These are phyloP conservation scores for Nephrotoma guestfalica DNA, from an alignment of 2,888 invertebrate genomes.

Conservation along the genomic window DNA sequence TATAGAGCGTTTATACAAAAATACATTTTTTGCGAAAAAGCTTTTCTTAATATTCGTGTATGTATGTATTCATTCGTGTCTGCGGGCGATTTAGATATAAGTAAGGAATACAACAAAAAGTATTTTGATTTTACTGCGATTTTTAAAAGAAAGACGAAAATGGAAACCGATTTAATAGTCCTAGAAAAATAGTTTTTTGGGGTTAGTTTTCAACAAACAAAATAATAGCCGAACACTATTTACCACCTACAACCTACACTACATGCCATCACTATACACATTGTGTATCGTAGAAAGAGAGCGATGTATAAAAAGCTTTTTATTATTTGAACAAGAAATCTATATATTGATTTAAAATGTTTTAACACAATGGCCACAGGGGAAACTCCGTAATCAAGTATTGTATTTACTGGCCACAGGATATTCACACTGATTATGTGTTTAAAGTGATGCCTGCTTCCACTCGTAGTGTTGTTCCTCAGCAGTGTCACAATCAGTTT, in stretches of 20 bases:
- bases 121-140: background rate
- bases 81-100: background rate
- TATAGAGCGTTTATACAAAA: too few species aligned
- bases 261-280: background rate
- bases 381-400: background rate
- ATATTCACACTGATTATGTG: background rate
- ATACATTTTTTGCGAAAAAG: background rate
- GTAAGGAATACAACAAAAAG: background rate
- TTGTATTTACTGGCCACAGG: background rate
- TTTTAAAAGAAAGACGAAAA: background rate
- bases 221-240: background rate
- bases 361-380: background rate
- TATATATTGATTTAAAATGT: background rate
- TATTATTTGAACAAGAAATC: background rate
- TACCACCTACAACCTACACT: background rate
- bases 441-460: background rate
- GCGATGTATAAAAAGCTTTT: background rate
- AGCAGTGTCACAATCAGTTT: background rate
- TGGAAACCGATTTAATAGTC: background rate
- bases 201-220: background rate
- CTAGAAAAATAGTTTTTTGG: background rate
- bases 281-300: background rate
- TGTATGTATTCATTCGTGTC: background rate
- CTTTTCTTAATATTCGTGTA: background rate
- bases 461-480: too few species aligned